phyloP scores from a whole-genome alignment of 1,140 invertebrate species.

The Dendrolimus punctatus region DNA sequence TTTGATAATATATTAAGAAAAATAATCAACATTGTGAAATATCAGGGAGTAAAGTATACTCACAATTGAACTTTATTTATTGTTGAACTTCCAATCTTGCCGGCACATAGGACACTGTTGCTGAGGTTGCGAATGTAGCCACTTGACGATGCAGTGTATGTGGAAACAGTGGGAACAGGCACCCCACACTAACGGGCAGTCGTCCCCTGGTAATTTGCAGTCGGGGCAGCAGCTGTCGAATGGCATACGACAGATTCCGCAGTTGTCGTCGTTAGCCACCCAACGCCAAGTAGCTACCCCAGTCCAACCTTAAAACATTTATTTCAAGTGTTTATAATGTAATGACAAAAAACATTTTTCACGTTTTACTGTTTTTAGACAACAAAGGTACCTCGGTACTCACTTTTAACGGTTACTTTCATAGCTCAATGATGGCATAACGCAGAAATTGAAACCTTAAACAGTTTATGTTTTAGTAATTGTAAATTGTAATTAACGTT shows the following conservation, averaged over 20 bases:
- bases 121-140: conserved; percentile 97
- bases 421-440: conserved; percentile 22
- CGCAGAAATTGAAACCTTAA: neutral
- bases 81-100: conserved; percentile 99
- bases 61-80: conserved; percentile 64
- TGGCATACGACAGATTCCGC: conserved; percentile 98
- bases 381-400: conserved; percentile 11
- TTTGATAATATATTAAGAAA: no score
- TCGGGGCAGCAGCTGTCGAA: conserved; percentile 99
- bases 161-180: conserved; percentile 99
- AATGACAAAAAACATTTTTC: neutral
- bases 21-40: no score
- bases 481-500: conserved; percentile 2
- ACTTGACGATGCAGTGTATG: conserved; percentile 99
- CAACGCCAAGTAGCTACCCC: conserved; percentile 98
- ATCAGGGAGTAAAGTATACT: no score
- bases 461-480: conserved; percentile 1
- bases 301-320: conserved; percentile 82
- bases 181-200: conserved; percentile 98
- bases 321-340: no score
- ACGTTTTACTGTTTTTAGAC: neutral
- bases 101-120: conserved; percentile 99
- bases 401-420: conserved; percentile 65
- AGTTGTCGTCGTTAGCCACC: conserved; percentile 99
- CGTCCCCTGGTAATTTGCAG: conserved; percentile 98